phyloP scores from a whole-genome alignment of 2,113 vertebrate genomes.

The Crotalus horridus region DNA sequence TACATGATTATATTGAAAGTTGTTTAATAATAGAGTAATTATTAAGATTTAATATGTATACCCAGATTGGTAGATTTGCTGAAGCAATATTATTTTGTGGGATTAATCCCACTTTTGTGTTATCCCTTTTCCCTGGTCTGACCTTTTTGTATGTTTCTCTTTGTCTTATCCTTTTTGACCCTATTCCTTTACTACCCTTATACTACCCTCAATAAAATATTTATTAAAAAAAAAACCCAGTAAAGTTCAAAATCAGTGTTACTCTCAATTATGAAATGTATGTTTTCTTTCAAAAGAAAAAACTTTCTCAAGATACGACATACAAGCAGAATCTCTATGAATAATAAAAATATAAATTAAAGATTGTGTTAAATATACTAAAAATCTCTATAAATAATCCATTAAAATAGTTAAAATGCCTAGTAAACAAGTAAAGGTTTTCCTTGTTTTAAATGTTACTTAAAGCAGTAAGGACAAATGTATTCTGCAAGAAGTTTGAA shows the following conservation, averaged over 20 bases:
- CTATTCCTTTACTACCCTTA: too few species aligned
- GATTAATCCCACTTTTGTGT: too few species aligned
- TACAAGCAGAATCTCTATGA: neutral
- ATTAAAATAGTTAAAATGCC: neutral
- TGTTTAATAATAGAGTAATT: too few species aligned
- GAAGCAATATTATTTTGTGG: too few species aligned
- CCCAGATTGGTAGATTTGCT: too few species aligned
- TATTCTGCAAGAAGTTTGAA: neutral
- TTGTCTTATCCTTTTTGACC: too few species aligned
- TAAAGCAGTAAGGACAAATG: neutral
- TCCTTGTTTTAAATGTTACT: neutral
- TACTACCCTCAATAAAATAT: too few species aligned
- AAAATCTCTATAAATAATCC: neutral
- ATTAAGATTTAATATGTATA: too few species aligned
- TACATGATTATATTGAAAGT: too few species aligned
- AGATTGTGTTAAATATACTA: neutral
- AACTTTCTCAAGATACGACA: neutral
- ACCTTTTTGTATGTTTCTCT: too few species aligned
- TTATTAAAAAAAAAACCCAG: neutral
- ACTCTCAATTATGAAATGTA: neutral
- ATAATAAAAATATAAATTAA: neutral
- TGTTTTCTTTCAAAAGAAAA: neutral
- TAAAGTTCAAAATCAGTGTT: neutral
- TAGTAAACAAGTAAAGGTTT: neutral
- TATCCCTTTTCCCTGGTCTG: too few species aligned